These are phyloP conservation scores for Hemichromis elongatus DNA, from an alignment of 2,113 vertebrate species.

Conservation along the genomic window DNA sequence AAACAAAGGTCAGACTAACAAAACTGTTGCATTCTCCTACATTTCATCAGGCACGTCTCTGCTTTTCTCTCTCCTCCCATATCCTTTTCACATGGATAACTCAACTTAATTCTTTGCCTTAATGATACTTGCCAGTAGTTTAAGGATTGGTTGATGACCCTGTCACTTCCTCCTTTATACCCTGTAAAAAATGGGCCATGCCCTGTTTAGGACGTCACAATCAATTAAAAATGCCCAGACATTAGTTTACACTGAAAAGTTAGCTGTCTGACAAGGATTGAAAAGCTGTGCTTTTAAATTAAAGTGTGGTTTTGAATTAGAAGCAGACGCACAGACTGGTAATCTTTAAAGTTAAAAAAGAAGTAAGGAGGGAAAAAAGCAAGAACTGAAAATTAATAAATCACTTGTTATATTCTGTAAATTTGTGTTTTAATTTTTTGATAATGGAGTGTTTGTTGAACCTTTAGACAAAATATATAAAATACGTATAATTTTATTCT, in stretches of 20 bases:
- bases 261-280: neutral
- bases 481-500: too few relatives aligned
- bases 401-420: neutral
- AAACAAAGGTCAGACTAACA: conserved; percentile 64
- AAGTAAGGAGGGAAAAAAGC: neutral
- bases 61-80: neutral
- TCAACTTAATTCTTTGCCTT: conserved; percentile 17
- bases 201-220: conserved; percentile 16
- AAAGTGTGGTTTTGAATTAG: neutral
- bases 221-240: conserved; percentile 22
- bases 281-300: neutral
- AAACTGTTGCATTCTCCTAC: conserved; percentile 33
- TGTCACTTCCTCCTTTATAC: conserved; percentile 48
- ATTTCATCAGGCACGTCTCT: conserved; percentile 6
- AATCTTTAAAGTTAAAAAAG: neutral
- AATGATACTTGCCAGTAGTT: conserved; percentile 30
- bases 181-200: conserved; percentile 41
- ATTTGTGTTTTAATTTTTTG: neutral
- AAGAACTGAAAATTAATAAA: neutral
- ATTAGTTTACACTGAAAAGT: conserved; percentile 13
- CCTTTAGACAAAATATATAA: too few relatives aligned
- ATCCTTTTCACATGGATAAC: conserved; percentile 39
- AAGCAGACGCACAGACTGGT: neutral
- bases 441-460: too few relatives aligned
- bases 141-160: conserved; percentile 13